A percentile compares a stretch with the other conserved stretches of the same genome.
These are phyloP conservation scores for Aplysia californica DNA, from an alignment of 1,140 invertebrate genomes.

Conservation along the genomic window DNA sequence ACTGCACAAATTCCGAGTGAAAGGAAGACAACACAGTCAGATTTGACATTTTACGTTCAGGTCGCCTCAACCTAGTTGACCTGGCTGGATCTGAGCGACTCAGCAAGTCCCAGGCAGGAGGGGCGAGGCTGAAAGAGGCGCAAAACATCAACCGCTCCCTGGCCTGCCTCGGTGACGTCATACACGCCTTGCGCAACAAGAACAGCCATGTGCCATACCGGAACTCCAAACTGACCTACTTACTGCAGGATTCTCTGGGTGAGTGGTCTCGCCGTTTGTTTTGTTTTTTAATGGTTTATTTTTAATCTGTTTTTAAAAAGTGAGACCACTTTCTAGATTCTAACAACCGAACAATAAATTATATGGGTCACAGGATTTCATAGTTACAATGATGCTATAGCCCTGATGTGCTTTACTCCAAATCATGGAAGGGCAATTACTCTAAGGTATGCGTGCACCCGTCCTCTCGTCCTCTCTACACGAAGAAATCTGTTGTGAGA, in stretches of 20 bases:
- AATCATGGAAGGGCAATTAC: too few species aligned
- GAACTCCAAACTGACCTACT: conserved; percentile 66
- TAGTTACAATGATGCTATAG: too few species aligned
- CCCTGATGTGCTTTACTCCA: too few species aligned
- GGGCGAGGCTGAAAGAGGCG: conserved; percentile 90
- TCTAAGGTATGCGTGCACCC: too few species aligned
- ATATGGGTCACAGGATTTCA: too few species aligned
- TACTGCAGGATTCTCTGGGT: conserved; percentile 82
- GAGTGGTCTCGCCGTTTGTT: conserved; percentile 17
- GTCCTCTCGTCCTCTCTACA: too few species aligned
- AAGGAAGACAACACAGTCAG: too few species aligned
- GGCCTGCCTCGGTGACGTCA: conserved; percentile 94
- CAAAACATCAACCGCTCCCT: conserved; percentile 95
- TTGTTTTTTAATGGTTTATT: background rate
- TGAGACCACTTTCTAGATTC: too few species aligned
- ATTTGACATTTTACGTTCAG: too few species aligned
- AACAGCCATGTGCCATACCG: conserved; percentile 68
- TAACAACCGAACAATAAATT: too few species aligned
- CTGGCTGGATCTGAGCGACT: conserved; percentile 97
- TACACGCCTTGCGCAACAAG: conserved; percentile 83
- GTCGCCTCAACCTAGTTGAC: conserved; percentile 95
- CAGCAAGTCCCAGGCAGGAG: conserved; percentile 90
- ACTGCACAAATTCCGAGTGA: conserved; percentile 94
- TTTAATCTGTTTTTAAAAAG: too few species aligned
- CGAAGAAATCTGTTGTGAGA: too few species aligned